These are phyloP conservation scores for Hypanus sabinus DNA, from an alignment of 2,113 vertebrate genomes.

Conservation along the genomic window DNA sequence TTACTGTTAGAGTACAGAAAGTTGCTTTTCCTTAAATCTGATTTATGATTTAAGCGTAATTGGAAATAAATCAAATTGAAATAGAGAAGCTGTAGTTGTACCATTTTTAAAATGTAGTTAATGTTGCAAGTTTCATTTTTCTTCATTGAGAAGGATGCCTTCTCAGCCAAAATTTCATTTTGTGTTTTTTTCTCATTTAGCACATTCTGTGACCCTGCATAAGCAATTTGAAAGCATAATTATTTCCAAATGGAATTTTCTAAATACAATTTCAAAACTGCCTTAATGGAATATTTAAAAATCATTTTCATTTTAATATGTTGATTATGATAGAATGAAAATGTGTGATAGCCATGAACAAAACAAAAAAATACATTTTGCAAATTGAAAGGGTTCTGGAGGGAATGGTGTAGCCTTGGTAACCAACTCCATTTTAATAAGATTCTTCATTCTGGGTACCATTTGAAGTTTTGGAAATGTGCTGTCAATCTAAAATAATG, in stretches of 20 bases:
- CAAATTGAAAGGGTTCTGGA: neutral
- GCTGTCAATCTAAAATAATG: neutral
- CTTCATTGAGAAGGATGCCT: neutral
- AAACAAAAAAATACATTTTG: slow-evolving; percentile 3
- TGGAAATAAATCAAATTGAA: neutral
- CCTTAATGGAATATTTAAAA: neutral
- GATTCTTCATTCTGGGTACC: slow-evolving; percentile 5
- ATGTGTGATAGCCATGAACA: neutral
- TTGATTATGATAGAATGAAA: neutral
- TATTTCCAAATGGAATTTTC: neutral
- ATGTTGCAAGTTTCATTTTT: neutral
- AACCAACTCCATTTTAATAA: neutral
- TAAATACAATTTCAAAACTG: neutral
- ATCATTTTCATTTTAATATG: neutral
- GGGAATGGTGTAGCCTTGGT: slow-evolving; percentile 22
- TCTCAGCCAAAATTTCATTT: neutral
- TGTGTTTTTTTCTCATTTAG: neutral
- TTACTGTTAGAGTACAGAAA: neutral
- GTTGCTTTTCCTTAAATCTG: neutral
- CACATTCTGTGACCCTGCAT: neutral
- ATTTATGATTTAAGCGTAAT: neutral
- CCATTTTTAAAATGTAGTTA: neutral
- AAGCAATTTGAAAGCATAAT: neutral
- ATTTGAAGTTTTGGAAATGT: neutral
- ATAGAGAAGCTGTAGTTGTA: neutral